Base-by-base conservation (phyloP, 23 tunicate genomes). In the Halocynthia roretzi region DNA sequence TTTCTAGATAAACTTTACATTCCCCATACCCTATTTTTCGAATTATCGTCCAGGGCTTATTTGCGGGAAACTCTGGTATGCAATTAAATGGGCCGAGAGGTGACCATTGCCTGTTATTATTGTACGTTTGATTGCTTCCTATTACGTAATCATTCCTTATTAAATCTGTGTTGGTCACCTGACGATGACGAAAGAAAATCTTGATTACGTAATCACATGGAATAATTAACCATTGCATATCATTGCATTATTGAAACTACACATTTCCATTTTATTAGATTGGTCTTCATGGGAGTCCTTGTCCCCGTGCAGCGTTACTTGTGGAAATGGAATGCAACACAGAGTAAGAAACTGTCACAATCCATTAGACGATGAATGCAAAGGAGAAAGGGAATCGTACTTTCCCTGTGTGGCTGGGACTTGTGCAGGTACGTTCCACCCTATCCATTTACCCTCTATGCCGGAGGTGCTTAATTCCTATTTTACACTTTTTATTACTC, bases 111-210 rank as follows among this genome's bases (percentile, higher is more conserved):
- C n/a, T n/a, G 44, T 31, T 31, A 4, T 31, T 31, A 31, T 31
- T 31, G 44, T 31, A 1, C 44, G 44, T 31, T 31, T 31, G 4
- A 31, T 31, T 31, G 44, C 44, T 31, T 65, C 48, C 70, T 40
- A 20, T 65, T 15, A 65, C 70, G 70, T 65, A 65, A 65, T 20
- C 19, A 65, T 65, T 48, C 22, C 70, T 48, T 65, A 65, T 10
- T 65, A 5, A 9, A 8, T 65, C 31, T 10, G 22, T 65, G 70
- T 20, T 15, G 19, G 22, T 65, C 22, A 65, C 19, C 2, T 65
- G 70, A 10, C 19, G 31, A 65, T 10, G 31, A 20, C 31, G 19
- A 40, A 20, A 20, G 48, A 48, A 65, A 65, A 65, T 8, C 19
- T 65, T 65, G 22, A 65, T 31, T 31, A 31, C 44, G 44, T 31